These are phyloP conservation scores for Phyllostomus hastatus DNA, from an alignment of 2,113 vertebrate genomes.

Conservation along the genomic window DNA sequence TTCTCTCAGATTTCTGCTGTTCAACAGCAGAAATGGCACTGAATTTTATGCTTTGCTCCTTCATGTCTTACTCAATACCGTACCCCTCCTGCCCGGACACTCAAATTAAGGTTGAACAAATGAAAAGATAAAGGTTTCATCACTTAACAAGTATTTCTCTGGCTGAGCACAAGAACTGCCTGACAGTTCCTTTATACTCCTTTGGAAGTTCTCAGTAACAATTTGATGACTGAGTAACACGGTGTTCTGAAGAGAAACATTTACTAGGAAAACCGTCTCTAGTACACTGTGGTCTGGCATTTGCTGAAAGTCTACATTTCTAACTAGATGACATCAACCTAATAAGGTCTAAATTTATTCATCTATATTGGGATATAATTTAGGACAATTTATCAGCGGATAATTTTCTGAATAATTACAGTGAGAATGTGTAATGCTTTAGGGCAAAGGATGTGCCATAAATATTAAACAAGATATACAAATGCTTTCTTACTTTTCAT, in stretches of 20 bases:
- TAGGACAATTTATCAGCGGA: slow-evolving; percentile 14
- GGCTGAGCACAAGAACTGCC: not conserved
- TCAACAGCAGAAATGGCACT: not conserved
- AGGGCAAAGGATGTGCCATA: slow-evolving; percentile 9
- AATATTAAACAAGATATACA: slow-evolving; percentile 29
- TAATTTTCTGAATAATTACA: slow-evolving; percentile 57
- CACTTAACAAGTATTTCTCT: not conserved
- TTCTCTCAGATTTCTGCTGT: slow-evolving; percentile 3
- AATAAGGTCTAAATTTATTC: slow-evolving; percentile 40
- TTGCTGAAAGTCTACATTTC: not conserved
- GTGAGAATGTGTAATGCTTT: not conserved
- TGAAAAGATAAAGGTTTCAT: not conserved
- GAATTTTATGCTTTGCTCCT: not conserved
- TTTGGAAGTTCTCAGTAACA: slow-evolving; percentile 25
- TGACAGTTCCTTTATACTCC: not conserved
- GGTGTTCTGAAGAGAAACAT: not conserved
- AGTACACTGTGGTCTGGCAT: not conserved
- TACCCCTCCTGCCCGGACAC: not conserved
- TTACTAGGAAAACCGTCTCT: not conserved
- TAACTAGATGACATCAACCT: slow-evolving; percentile 26
- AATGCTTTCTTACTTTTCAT: slow-evolving; percentile 4
- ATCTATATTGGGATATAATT: slow-evolving; percentile 36
- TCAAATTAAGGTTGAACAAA: not conserved
- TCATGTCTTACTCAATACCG: not conserved
- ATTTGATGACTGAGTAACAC: not conserved